These are phyloP conservation scores for Anoplius nigerrimus DNA, from an alignment of 2,888 invertebrate genomes.

Conservation along the genomic window DNA sequence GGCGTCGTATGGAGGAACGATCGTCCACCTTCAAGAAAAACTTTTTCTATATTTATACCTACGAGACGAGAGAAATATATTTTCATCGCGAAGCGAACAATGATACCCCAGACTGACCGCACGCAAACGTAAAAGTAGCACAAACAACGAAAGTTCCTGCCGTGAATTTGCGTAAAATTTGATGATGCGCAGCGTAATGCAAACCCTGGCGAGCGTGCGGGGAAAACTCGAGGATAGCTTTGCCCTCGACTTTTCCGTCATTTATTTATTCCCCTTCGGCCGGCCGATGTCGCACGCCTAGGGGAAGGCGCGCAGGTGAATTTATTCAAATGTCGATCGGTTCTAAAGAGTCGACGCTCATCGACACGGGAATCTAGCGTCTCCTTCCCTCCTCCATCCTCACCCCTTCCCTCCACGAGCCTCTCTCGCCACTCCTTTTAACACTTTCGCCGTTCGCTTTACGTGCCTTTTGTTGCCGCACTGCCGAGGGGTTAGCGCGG, in stretches of 20 bases:
- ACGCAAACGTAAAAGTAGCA: background rate
- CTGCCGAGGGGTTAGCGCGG: conserved; percentile 43
- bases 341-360: conserved; percentile 58
- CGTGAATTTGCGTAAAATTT: no score
- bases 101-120: background rate
- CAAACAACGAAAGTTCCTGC: background rate
- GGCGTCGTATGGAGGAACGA: no score
- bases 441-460: conserved; percentile 46
- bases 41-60: no score
- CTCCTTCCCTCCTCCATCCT: conserved; percentile 26
- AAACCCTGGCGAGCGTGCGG: no score
- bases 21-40: no score
- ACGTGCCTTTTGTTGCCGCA: conserved; percentile 44
- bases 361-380: conserved; percentile 56
- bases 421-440: conserved; percentile 18
- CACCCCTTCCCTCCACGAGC: conserved; percentile 29
- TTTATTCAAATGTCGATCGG: conserved; percentile 71
- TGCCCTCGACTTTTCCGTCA: conserved; percentile 5
- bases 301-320: conserved; percentile 64
- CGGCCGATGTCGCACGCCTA: conserved; percentile 22
- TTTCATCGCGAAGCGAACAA: background rate
- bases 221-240: background rate
- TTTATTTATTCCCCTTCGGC: conserved; percentile 20
- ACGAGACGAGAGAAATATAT: no score
- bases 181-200: no score